Base-by-base conservation (phyloP, 2,888 invertebrate genomes). In the Baronia brevicornis region DNA sequence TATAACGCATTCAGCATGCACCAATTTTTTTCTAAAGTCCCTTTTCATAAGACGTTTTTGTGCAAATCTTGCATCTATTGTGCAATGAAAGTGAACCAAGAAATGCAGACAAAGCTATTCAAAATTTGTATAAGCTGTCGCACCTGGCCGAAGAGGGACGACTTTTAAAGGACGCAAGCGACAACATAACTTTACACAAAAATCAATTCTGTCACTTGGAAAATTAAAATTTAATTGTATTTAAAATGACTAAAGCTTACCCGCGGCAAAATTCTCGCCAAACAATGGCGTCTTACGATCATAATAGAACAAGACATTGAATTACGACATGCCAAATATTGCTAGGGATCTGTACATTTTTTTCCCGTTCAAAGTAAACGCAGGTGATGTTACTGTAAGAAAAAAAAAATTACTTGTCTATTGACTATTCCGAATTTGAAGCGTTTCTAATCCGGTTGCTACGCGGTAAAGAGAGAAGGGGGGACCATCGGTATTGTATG, bases 41-140 rank as follows among this genome's bases (percentile, higher is more conserved):
- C 58, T 61, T 65, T 65, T 65, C 62, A 61, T 58, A 54, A 60
- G 59, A 63, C 53, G 73, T 79, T 82, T 79, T 80, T 82, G 77
- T 74, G 79, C 77, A 71, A 79, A 79, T 75, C 78, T 78, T 69
- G 69, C 69, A 69, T 61, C 65, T 54, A 75, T 79, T 80, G 79
- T 78, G 54, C 66, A 67, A 68, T 59, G 70, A 69, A 72, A 69
- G 64, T 66, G 65, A 57, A 54, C 52, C 56, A 43, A 39, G 41
- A 45, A 57, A 56, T 51, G 44, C 27, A 43, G 31, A 70, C 68
- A 67, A 71, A 63, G 64, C 60, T 58, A 53, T 54, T 53, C 54
- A 55, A 61, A 55, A 60, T 68, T 66, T 60, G 62, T 64, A 48
- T 49, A 43, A 48, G 50, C 41, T 53, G 44, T 60, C 64, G 61